Base-by-base conservation (phyloP, 2,888 invertebrate genomes). In the Caenorhabditis sp. region DNA sequence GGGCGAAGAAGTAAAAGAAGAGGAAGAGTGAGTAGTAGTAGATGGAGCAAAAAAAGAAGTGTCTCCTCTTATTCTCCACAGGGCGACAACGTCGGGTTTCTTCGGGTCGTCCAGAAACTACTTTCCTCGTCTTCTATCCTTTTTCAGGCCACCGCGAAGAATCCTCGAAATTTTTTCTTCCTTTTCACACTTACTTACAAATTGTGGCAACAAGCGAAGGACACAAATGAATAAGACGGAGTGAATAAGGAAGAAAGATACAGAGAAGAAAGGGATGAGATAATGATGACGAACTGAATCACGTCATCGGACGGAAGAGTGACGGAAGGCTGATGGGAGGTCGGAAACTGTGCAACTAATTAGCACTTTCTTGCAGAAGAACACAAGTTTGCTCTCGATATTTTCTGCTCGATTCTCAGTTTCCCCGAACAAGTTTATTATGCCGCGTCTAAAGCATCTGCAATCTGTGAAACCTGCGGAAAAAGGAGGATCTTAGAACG, bases 111-210 rank as follows among this genome's bases (percentile, higher is more conserved):
- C 64, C 54, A 77, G 77, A 77, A 77, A 77, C 61, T 77, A 77
- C 70, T 77, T 70, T 35, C 51, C 49, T 66, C 35, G 31, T 56
- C 61, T 51, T 54, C 72, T 59, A 58, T 59, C 70, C 31, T 44
- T 75, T 66, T 75, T 56, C 66, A 66, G 66, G 66, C 75, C 75
- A 75, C 75, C 75, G 64, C 75, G 16, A 35, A 77, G 63, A 77
- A 77, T 77, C 77, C 51, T 49, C 72, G 61, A 72, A 56, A 56
- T 41, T 16, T 19, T 47, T 38, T 38, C 7, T 31, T 31, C 44
- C 44, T 75, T 64, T 75, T 75, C 75, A 75, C 75, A 66, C 75
- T 75, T 66, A 66, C 75, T 75, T 75, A 66, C 58, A 75, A 66
- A 66, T 47, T 47, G 66, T 56, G 19, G 63, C 64, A 47, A 41